These are phyloP conservation scores for Drosophila antonietae DNA, from an alignment of 2,888 invertebrate species.

Conservation along the genomic window DNA sequence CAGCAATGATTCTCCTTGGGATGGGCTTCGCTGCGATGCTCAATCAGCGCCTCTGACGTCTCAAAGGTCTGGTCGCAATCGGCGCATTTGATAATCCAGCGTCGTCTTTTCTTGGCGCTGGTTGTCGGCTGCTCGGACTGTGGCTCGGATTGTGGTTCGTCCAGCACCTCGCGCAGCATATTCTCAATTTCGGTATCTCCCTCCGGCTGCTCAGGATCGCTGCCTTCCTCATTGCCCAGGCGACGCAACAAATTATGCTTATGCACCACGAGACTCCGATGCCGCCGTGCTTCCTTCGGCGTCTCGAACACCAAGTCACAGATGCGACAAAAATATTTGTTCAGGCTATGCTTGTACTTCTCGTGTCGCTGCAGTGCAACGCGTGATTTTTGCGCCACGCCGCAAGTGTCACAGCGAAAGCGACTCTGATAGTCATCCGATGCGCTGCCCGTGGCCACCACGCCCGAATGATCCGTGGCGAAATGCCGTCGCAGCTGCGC, in stretches of 20 bases:
- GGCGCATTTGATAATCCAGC: conserved; percentile 20
- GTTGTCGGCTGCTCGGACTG: not conserved
- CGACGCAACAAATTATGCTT: conserved; percentile 85
- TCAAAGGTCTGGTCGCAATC: conserved; percentile 47
- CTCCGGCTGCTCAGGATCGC: conserved; percentile 18
- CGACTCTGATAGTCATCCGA: conserved; percentile 88
- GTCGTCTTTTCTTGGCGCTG: conserved; percentile 26
- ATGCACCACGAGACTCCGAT: conserved; percentile 88
- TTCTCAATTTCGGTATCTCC: conserved; percentile 69
- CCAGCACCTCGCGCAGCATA: conserved; percentile 70
- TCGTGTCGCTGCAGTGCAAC: conserved; percentile 89
- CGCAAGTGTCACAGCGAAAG: conserved; percentile 87
- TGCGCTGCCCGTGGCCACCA: conserved; percentile 85
- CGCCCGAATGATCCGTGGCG: conserved; percentile 86
- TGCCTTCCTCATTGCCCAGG: not conserved
- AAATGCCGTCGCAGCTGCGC: conserved; percentile 87
- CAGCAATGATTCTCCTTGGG: conserved; percentile 87
- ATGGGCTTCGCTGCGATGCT: conserved; percentile 50
- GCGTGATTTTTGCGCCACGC: conserved; percentile 86
- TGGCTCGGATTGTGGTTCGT: conserved; percentile 43
- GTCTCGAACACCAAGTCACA: conserved; percentile 88
- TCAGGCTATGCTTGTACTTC: conserved; percentile 87
- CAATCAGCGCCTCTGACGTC: conserved; percentile 31
- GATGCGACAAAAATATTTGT: conserved; percentile 88
- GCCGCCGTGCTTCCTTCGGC: conserved; percentile 87